Base-by-base conservation (phyloP, 2,113 vertebrate species). In the Tapirus terrestris region DNA sequence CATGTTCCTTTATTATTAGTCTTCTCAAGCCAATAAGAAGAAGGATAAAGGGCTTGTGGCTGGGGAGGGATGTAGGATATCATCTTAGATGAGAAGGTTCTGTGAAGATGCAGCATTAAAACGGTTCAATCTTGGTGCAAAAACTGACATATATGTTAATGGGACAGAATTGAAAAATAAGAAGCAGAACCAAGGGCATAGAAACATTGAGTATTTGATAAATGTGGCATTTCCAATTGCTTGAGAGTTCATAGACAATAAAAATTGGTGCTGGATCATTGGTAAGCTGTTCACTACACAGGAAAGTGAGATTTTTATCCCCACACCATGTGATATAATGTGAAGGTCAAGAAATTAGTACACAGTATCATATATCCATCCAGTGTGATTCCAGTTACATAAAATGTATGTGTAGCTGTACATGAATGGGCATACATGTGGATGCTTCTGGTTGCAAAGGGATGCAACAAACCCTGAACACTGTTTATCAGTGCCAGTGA, bases 1-100 rank as follows among this genome's bases (percentile, higher is more conserved):
- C 20, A 75, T 92, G 20, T 91, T 88, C 5, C 31, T 83, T 97
- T 96, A 73, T 48, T 67, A 79, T 76, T 89, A 94, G 36, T 39
- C 20, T 45, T 92, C 86, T 86, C 67, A 77, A 96, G 16, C 36
- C 21, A 60, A 85, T 73, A 25, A 65, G 51, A 68, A 67, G 17
- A 68, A 76, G 23, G 65, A 16, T 25, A 96, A 82, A 67, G 23
- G 31, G 17, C 10, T 88, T 45, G 25, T 29, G 6, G 3, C 48
- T 96, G 48, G 7, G 48, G 6, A 92, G 31, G 4, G 31, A 60
- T 67, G 29, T 43, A 85, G 36, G 33, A 5, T 77, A 65, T 95
- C 29, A 70, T 20, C 33, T 86, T 73, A 92, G 58, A 85, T 58
- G 39, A 43, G 51, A 73, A 75, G 39, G 5, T 89, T 94, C 39